Evolutionary conservation across 2,888 invertebrate species (phyloP), one percentile per base, ranked within the genome.

Genomic region (Ashinkailepas kermadecensis): DNA sequence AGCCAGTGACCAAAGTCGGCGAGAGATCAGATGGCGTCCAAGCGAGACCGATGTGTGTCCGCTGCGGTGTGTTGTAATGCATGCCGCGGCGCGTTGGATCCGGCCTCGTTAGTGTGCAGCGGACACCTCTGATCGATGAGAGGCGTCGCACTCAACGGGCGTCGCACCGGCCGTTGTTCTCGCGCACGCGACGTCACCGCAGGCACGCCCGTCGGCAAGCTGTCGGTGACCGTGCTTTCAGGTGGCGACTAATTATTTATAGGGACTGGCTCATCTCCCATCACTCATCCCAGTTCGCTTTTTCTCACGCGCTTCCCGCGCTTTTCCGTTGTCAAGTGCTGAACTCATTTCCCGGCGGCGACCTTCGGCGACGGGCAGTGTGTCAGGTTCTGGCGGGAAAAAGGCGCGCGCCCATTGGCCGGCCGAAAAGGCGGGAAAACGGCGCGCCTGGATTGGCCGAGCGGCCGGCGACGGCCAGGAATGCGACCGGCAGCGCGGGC

Each of bases 381-480:
- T 12, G 15, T 13, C 70, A 70, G 70, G 39, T 67, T 70, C 70
- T 70, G 70, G 70, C 70, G 70, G 70, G 70, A 70, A 70, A 70
- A 70, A 13, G 70, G 23, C 15, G 70, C 70, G 39, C 70, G 15
- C 39, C 39, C 70, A 70, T 70, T 70, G 70, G 70, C 70, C 13
- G 39, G 39, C 11, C 13, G 70, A 70, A 70, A 70, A 15, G 70
- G 70, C 70, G 70, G 70, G 70, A 70, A 39, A 70, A 70, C 70
- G 39, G 7, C 15, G 70, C 70, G 39, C 39, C 39, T 25, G 39
- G 15, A 70, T 70, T 70, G 70, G 70, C 39, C 10, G 70, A 70
- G 39, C 39, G 64, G 70, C 39, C 39, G 70, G 70, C 39, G 70
- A 70, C 39, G 70, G 70, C 39, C 39, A 12, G 25, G 70, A 70